These are phyloP conservation scores for Molossus molossus DNA, from an alignment of 2,797 vertebrate genomes.

Conservation along the genomic window DNA sequence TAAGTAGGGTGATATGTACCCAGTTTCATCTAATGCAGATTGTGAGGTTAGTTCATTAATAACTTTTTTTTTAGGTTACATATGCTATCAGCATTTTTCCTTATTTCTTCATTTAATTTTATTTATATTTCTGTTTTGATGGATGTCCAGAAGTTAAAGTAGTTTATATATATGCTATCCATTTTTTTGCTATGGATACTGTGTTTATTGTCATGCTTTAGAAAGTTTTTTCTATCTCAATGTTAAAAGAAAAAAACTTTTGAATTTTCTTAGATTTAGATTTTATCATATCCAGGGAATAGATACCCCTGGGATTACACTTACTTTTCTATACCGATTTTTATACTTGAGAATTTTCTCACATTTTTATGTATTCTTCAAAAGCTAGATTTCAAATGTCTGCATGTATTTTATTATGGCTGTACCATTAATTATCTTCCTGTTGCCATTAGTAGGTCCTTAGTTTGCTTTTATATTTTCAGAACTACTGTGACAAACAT, in stretches of 20 bases:
- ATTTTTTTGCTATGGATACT: not conserved
- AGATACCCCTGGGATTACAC: not conserved
- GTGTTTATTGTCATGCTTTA: not conserved
- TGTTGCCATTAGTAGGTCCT: not conserved
- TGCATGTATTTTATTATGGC: not conserved
- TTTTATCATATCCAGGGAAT: not conserved
- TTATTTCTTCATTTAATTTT: not conserved
- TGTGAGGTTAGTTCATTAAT: not conserved
- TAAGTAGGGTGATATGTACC: not conserved
- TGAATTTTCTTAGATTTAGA: not conserved
- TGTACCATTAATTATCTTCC: not conserved
- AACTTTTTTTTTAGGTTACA: not conserved
- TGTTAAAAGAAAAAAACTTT: constrained; percentile 1
- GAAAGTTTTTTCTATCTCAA: not conserved
- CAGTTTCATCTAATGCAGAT: not conserved
- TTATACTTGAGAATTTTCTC: not conserved
- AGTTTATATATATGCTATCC: not conserved
- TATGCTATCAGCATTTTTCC: not conserved
- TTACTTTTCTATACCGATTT: constrained; percentile 19
- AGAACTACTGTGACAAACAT: not conserved
- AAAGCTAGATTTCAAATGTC: constrained; percentile 2
- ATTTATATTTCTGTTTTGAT: constrained; percentile 22
- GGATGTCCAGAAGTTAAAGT: not conserved
- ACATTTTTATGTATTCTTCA: not conserved
- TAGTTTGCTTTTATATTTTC: constrained; percentile 11